Conservation (phyloP, 1,140 invertebrate genomes). For the Belonocnema kinseyi region DNA sequence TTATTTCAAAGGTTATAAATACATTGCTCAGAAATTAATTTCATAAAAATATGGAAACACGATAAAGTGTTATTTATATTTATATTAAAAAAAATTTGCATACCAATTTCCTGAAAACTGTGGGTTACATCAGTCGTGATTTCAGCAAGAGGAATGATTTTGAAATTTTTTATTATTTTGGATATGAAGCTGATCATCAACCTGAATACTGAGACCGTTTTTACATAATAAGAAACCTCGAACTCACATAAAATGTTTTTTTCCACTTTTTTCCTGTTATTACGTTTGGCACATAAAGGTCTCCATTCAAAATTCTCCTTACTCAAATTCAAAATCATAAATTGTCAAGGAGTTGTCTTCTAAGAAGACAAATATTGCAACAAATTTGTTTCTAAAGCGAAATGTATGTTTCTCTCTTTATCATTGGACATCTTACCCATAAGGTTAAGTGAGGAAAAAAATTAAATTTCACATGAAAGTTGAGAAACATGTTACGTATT, state of each 20-base stretch:
- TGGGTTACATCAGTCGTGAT: not conserved
- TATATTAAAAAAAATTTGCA: not conserved
- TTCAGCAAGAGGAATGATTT: not conserved
- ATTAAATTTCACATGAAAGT: too few species aligned
- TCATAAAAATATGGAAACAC: not conserved
- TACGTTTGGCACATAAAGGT: too few species aligned
- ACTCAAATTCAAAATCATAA: too few species aligned
- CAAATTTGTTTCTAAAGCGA: too few species aligned
- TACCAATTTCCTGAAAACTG: not conserved
- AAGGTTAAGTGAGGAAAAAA: too few species aligned
- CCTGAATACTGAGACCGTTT: not conserved
- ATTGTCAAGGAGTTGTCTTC: too few species aligned
- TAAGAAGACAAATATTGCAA: too few species aligned
- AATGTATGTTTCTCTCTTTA: too few species aligned
- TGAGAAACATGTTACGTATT: too few species aligned
- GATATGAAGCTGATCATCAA: not conserved
- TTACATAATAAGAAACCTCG: constrained; percentile 8
- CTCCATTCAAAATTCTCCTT: too few species aligned
- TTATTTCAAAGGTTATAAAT: not conserved
- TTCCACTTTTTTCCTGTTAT: not conserved
- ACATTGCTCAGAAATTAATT: not conserved
- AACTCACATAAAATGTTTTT: not conserved
- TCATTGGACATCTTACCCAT: too few species aligned
- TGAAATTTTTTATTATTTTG: not conserved
- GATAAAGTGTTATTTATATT: not conserved